Evolutionary conservation across 2,888 invertebrate genomes (phyloP), one percentile per base, ranked within the genome.

Genomic region (Hyposoter didymator): DNA sequence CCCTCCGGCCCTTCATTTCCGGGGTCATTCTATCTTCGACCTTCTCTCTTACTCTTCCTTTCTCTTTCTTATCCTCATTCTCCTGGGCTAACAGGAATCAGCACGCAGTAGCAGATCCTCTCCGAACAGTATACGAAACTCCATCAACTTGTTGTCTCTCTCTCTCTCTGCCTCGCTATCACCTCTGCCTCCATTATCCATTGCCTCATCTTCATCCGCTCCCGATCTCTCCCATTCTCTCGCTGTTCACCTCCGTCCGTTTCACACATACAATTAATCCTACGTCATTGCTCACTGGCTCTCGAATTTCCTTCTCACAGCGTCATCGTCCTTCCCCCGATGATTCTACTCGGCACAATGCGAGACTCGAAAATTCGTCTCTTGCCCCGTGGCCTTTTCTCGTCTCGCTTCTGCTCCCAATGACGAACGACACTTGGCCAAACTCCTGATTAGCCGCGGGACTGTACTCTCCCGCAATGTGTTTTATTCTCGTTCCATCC

Each of bases 401-500:
- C 47, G 52, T 72, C 70, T 79, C 80, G 47, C n/a, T 55, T 45
- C 52, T 45, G 43, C 52, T 47, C 66, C 75, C 78, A 84, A 87
- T 87, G 87, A 87, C 84, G 85, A 86, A 86, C 78, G 82, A 84
- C 85, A 81, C 84, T 84, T 83, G 79, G 49, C 43, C 47, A 84
- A 87, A 84, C 84, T 87, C 84, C 62, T 87, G 88, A 88, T 88
- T 88, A 87, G 85, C 84, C 80, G 0, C 6, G 59, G 14, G 5
- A 59, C 22, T 55, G 22, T 55, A 22, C 10, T 12, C 28, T 7
- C 28, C 35, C 19, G 39, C 39, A 52, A 45, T 74, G 55, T 79
- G 45, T 45, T 85, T 73, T 55, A 74, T 64, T 39, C 64, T 4
- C 19, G 22, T 59, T 47, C 47, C 69, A 59, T 59, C 32, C 35